Percentiles rank a stretch among this genome's conserved stretches.
Evolutionary conservation across 2,888 invertebrate genomes (phyloP).

Genomic region (Drosophila greeni): DNA sequence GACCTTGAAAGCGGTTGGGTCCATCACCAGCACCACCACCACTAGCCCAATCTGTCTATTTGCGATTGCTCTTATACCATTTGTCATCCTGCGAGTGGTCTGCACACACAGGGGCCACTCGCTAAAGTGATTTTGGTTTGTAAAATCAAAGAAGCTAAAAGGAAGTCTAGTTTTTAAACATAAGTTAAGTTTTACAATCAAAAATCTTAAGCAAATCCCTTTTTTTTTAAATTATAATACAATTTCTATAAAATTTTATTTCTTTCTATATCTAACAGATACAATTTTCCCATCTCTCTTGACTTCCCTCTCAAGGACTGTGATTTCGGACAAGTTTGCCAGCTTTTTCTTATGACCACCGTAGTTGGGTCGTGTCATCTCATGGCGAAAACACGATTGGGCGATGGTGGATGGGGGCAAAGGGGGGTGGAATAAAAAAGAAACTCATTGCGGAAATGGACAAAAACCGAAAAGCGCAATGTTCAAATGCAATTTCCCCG

Average conservation of each 20-base stretch:
- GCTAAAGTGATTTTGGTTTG: no score
- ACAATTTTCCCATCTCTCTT: background rate
- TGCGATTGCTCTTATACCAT: conserved; percentile 10
- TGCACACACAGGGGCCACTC: background rate
- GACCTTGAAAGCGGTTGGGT: conserved; percentile 28
- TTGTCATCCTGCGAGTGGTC: conserved; percentile 11
- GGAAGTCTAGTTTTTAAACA: background rate
- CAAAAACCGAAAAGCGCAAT: conserved; percentile 34
- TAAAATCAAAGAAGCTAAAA: background rate
- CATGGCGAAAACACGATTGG: background rate
- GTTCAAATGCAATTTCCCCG: conserved; percentile 59
- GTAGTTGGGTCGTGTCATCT: conserved; percentile 36
- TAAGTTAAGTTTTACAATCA: no score
- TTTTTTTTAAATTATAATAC: no score
- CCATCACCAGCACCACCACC: background rate
- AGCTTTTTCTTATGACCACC: background rate
- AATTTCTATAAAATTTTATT: no score
- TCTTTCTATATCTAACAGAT: no score
- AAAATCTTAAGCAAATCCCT: no score
- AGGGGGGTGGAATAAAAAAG: background rate
- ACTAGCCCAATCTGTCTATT: conserved; percentile 10
- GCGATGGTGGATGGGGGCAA: background rate
- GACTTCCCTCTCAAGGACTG: background rate
- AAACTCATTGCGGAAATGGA: conserved; percentile 50
- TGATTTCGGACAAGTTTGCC: background rate